Evolutionary conservation across 2,797 vertebrate species (phyloP).

Genomic region (Megaceryle alcyon): DNA sequence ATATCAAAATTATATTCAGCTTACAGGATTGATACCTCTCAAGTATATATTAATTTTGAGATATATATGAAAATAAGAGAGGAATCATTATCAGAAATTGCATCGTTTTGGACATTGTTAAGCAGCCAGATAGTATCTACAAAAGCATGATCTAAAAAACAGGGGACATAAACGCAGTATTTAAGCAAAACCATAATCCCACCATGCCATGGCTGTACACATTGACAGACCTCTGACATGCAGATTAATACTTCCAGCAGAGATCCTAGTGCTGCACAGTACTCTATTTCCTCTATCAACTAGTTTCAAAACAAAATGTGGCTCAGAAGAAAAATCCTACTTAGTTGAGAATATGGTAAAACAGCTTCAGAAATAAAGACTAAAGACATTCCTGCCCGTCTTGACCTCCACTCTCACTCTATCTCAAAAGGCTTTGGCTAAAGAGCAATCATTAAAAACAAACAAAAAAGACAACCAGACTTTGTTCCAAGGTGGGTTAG

Average conservation of each 20-base stretch:
- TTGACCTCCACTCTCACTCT: fast-evolving
- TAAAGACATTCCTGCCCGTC: not conserved
- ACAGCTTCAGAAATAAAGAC: not conserved
- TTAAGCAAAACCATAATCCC: not conserved
- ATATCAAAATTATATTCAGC: not conserved
- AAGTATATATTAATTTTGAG: not conserved
- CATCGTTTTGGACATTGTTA: not conserved
- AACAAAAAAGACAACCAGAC: not conserved
- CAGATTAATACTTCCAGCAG: not conserved
- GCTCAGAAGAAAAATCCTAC: not conserved
- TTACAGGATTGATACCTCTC: not conserved
- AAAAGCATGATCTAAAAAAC: not conserved
- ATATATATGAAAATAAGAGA: not conserved
- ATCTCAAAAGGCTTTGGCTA: not conserved
- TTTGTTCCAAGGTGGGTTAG: not conserved
- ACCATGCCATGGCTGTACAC: fast-evolving
- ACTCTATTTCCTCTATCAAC: not conserved
- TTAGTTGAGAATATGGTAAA: not conserved
- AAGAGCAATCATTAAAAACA: not conserved
- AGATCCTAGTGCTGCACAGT: not conserved
- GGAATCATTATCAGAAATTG: not conserved
- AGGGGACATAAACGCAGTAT: not conserved
- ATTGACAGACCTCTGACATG: not conserved
- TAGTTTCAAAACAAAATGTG: not conserved
- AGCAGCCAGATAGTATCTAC: not conserved